Evolutionary conservation across 2,113 vertebrate genomes (phyloP).

Genomic region (Chaetorhynchus papuensis): DNA sequence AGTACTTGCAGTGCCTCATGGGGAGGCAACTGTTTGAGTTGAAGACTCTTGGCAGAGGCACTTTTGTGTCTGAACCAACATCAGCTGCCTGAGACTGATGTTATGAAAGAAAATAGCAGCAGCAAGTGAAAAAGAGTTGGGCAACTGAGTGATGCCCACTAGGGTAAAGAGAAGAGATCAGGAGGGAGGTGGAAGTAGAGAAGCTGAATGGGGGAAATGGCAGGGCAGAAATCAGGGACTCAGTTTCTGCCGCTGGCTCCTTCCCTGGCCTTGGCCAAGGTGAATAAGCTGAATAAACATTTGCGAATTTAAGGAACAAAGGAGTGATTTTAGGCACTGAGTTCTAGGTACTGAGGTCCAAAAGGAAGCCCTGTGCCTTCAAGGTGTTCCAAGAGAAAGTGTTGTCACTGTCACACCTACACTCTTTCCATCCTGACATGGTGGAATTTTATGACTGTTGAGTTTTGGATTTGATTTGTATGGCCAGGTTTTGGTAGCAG

Average conservation of each 20-base stretch:
- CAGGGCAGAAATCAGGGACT: background rate
- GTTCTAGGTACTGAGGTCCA: background rate
- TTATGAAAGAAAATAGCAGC: background rate
- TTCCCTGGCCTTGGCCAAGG: background rate
- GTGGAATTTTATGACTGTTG: background rate
- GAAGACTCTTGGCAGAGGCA: background rate
- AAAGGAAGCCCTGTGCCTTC: background rate
- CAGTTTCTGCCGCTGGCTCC: background rate
- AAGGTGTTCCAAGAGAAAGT: background rate
- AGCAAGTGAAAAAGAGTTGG: background rate
- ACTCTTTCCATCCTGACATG: background rate
- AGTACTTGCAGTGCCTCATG: background rate
- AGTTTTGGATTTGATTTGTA: background rate
- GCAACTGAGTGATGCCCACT: background rate
- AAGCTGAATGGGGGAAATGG: background rate
- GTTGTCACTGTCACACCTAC: background rate
- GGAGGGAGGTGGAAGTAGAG: background rate
- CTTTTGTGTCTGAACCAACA: background rate
- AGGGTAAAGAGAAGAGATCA: background rate
- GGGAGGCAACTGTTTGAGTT: background rate
- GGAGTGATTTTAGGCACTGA: background rate
- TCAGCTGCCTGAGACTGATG: background rate
- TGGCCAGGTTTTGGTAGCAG: background rate
- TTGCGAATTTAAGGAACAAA: background rate
- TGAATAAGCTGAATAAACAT: background rate